phyloP scores from a whole-genome alignment of 2,113 vertebrate species.

The Pterocles burchelli region DNA sequence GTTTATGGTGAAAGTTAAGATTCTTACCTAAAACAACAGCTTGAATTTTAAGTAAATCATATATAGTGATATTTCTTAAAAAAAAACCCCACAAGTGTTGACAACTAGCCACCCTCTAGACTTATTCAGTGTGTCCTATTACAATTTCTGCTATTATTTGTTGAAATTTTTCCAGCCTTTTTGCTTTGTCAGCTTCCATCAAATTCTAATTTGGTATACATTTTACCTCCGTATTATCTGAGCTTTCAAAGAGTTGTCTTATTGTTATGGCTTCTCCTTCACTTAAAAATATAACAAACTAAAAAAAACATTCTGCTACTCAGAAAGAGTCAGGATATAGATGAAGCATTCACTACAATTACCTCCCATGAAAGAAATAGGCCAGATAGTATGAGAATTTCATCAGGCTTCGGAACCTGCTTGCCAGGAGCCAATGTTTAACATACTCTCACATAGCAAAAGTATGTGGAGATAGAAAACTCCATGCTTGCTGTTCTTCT shows the following conservation, averaged over 20 bases:
- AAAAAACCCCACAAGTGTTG: neutral
- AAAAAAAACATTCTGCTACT: neutral
- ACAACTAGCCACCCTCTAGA: neutral
- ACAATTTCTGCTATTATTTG: neutral
- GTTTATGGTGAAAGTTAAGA: neutral
- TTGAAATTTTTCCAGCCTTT: neutral
- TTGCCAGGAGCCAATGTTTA: neutral
- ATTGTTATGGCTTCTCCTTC: neutral
- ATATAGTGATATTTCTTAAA: neutral
- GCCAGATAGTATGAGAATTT: accelerated
- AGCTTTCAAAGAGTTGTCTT: neutral
- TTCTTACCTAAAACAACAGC: neutral
- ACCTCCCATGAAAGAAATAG: neutral
- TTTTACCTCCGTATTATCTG: accelerated
- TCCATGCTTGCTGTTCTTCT: neutral
- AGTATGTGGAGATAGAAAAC: neutral
- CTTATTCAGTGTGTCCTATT: neutral
- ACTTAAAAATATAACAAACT: neutral
- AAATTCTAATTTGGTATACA: neutral
- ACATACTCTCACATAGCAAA: neutral
- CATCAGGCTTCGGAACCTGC: neutral
- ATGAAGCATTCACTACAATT: neutral
- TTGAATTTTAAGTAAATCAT: neutral
- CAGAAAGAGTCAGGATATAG: neutral
- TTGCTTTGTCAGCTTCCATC: neutral